Conservation (phyloP, 2,113 vertebrate species). For the Cololabis saira region DNA sequence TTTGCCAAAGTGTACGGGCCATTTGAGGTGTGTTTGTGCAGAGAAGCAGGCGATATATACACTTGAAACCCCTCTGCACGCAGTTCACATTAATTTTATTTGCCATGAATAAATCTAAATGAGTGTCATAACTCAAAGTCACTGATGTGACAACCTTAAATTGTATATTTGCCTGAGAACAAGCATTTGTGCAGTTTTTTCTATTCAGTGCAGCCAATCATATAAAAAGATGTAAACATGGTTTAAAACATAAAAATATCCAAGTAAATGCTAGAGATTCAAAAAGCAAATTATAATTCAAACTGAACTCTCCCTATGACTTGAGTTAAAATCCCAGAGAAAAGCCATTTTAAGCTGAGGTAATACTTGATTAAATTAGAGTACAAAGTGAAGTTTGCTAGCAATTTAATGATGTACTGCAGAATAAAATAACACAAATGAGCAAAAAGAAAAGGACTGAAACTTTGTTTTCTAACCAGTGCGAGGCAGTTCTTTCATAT, state of each 20-base stretch:
- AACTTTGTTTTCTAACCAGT: constrained; percentile 27
- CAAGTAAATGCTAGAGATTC: constrained; percentile 7
- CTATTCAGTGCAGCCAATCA: background rate
- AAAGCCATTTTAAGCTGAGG: background rate
- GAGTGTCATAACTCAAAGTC: constrained; percentile 42
- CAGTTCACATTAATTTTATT: constrained; percentile 57
- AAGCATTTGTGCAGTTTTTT: constrained; percentile 2
- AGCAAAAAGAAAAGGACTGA: constrained; percentile 25
- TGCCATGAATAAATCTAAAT: constrained; percentile 44
- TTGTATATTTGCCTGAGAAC: constrained; percentile 40
- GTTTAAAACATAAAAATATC: constrained; percentile 18
- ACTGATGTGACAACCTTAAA: constrained; percentile 33
- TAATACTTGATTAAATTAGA: background rate
- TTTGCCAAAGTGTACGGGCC: constrained; percentile 7
- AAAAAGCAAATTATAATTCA: constrained; percentile 64
- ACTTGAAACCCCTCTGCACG: constrained; percentile 35
- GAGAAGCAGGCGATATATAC: constrained; percentile 27
- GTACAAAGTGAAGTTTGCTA: constrained; percentile 1
- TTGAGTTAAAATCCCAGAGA: background rate
- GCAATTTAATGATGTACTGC: constrained; percentile 20
- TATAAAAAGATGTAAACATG: constrained; percentile 25
- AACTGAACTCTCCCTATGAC: constrained; percentile 53
- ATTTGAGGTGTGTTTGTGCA: constrained; percentile 32
- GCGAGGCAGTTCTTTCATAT: constrained; percentile 29
- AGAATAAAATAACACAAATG: constrained; percentile 31